These are phyloP conservation scores for Trididemnum miniatum DNA, from an alignment of 23 tunicate genomes.

Conservation along the genomic window DNA sequence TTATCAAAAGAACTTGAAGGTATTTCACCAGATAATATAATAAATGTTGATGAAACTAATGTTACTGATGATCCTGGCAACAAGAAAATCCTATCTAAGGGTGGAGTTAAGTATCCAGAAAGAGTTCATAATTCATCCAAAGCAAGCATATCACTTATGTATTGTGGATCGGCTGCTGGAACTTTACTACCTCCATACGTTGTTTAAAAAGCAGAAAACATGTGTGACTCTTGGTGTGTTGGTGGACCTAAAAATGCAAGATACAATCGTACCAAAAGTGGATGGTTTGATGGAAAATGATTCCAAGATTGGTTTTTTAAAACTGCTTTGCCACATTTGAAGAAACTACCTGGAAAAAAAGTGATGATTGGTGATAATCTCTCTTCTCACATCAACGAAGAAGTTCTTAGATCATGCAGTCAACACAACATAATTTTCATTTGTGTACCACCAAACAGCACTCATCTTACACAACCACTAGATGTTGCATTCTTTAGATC, in stretches of 20 bases:
- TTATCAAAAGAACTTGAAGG: background rate
- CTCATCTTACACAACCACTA: constrained; percentile 19
- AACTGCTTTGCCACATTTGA: background rate
- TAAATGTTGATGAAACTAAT: constrained; percentile 19
- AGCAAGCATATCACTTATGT: constrained; percentile 1
- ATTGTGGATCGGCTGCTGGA: constrained; percentile 26
- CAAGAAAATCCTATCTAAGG: constrained; percentile 2
- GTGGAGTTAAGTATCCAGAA: constrained; percentile 26
- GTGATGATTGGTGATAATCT: constrained; percentile 29
- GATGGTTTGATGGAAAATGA: constrained; percentile 30
- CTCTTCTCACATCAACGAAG: constrained; percentile 15
- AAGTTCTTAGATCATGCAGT: constrained; percentile 15
- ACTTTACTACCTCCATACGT: constrained; percentile 13
- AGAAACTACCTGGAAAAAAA: constrained; percentile 32
- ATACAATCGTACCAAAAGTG: constrained; percentile 11
- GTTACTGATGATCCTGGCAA: constrained; percentile 31
- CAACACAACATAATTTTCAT: constrained; percentile 25
- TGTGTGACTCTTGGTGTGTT: constrained; percentile 18
- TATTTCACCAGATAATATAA: constrained; percentile 2
- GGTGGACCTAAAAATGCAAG: constrained; percentile 31
- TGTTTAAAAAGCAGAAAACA: constrained; percentile 31
- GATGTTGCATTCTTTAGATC: constrained; percentile 24
- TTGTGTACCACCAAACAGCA: constrained; percentile 39
- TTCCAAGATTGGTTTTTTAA: constrained; percentile 32
- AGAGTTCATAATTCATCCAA: constrained; percentile 17